Evolutionary conservation across 2,113 vertebrate genomes (phyloP).

Genomic region (Ptyas mucosa): DNA sequence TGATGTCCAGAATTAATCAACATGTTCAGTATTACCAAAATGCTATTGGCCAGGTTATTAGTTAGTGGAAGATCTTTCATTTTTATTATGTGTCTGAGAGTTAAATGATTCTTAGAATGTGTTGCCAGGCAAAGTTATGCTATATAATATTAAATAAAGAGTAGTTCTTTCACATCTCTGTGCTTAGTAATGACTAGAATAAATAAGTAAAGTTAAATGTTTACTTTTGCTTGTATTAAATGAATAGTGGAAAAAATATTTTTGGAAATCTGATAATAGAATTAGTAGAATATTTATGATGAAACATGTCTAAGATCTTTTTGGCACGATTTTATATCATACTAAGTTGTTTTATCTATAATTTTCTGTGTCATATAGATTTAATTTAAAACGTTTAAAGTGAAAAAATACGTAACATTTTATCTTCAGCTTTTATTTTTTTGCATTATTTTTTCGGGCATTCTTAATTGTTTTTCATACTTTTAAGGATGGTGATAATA

Average conservation of each 20-base stretch:
- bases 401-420: not conserved
- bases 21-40: not conserved
- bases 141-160: not conserved
- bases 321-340: not conserved
- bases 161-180: not conserved
- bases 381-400: not conserved
- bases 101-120: slow-evolving; percentile 1
- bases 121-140: not conserved
- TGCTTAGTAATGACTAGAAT: not conserved
- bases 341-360: not conserved
- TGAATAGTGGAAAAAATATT: not conserved
- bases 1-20: not conserved
- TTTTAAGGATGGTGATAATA: not conserved
- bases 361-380: not conserved
- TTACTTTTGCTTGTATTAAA: not conserved
- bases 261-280: not conserved
- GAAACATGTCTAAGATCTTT: not conserved
- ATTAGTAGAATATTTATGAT: not conserved
- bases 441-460: not conserved
- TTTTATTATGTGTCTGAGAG: not conserved
- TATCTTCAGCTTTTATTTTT: not conserved
- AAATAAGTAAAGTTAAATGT: slow-evolving; percentile 2
- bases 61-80: not conserved
- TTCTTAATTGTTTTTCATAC: not conserved
- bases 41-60: not conserved